Evolutionary conservation across 2,113 vertebrate species (phyloP).

Genomic region (Narcine bancroftii): DNA sequence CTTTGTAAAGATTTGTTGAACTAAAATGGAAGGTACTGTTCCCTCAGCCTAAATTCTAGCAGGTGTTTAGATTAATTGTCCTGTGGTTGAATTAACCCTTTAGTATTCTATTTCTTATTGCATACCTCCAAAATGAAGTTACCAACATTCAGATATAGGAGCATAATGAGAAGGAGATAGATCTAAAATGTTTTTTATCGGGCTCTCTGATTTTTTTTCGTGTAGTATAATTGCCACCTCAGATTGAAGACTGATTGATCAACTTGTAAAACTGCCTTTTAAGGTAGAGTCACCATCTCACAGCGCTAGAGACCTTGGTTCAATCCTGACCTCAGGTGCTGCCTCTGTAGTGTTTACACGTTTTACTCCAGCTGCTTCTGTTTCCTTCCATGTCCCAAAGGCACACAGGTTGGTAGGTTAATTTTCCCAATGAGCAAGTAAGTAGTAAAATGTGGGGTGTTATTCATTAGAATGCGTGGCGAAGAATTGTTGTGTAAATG

Average conservation of each 20-base stretch:
- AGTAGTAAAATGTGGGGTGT: too few relatives aligned
- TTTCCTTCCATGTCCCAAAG: too few relatives aligned
- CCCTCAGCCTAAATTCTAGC: constrained; percentile 4
- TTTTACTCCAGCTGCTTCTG: too few relatives aligned
- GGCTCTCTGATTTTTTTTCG: neutral
- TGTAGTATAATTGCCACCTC: neutral
- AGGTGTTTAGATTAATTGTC: constrained; percentile 23
- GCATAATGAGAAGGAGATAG: neutral
- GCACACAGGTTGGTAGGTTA: too few relatives aligned
- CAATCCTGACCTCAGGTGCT: too few relatives aligned
- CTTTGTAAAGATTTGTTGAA: constrained; percentile 52
- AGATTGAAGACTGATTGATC: neutral
- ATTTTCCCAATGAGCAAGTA: too few relatives aligned
- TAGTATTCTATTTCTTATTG: neutral
- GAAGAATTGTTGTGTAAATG: too few relatives aligned
- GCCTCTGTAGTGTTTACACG: too few relatives aligned
- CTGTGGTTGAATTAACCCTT: constrained; percentile 18
- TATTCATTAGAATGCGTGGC: too few relatives aligned
- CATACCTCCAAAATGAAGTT: neutral
- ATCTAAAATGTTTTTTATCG: neutral
- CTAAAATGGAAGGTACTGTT: constrained; percentile 24
- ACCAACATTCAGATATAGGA: neutral
- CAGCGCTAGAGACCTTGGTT: too few relatives aligned
- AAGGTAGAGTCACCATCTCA: neutral
- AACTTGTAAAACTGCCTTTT: neutral